Evolutionary conservation across 2,797 vertebrate genomes (phyloP), one percentile per base, ranked within the genome.

Genomic region (Huso huso): DNA sequence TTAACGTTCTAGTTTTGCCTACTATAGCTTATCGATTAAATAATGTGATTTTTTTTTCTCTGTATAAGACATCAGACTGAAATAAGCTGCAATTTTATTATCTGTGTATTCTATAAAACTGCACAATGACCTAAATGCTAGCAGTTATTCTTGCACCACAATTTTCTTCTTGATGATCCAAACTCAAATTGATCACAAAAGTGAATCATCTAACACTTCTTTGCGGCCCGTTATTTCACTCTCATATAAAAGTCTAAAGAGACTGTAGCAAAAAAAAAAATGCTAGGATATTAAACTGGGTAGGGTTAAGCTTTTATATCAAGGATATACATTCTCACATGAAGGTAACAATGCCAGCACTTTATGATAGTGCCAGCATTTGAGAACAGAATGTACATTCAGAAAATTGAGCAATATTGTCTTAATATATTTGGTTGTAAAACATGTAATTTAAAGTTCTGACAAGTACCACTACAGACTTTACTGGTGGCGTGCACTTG

Each of bases 401-500:
- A n/a, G 60, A 66, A 50, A 12, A 59, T 63, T 62, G n/a, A 10
- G 48, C 61, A 57, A 63, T 57, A 78, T 85, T 82, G 82, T 84
- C 82, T 86, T 84, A 82, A 84, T 79, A 79, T 78, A 81, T 75
- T 85, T 72, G 83, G 79, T 72, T 74, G 77, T 75, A 81, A 79
- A 71, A 77, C 70, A 74, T 71, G 78, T n/a, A 77, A 72, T 84
- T 87, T 86, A 83, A 75, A 74, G 82, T 78, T 72, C 77, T 74
- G 71, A 71, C 78, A 79, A 77, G 82, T 76, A 73, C 74, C 61
- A 9, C 51, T 68, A 51, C 55, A 71, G 60, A 60, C 72, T 84
- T 84, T 86, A 81, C 78, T 78, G 78, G 79, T 73, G 72, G 71
- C 73, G 78, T 84, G 84, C 78, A 82, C 86, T 82, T 84, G 82